phyloP scores from a whole-genome alignment of 2,797 vertebrate genomes.

The Paedocypris micromegethes region DNA sequence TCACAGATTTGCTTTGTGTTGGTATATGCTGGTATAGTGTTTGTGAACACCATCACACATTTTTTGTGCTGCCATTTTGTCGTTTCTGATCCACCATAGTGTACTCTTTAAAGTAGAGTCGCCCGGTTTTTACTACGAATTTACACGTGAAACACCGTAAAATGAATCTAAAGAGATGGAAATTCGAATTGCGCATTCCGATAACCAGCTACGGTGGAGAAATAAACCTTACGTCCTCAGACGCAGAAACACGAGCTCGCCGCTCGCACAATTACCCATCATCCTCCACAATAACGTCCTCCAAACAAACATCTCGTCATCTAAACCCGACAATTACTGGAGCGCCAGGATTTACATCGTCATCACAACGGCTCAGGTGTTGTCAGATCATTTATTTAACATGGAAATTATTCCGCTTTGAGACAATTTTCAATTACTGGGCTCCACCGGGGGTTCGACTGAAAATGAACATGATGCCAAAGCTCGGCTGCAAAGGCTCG shows the following conservation, averaged over 20 bases:
- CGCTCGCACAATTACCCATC: slow-evolving; percentile 30
- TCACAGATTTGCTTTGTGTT: too few species aligned
- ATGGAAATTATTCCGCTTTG: slow-evolving; percentile 47
- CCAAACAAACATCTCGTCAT: slow-evolving; percentile 41
- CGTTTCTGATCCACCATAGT: too few species aligned
- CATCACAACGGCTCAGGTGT: slow-evolving; percentile 48
- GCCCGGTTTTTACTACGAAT: too few species aligned
- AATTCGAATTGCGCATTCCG: slow-evolving; percentile 4
- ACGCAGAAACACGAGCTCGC: slow-evolving; percentile 27
- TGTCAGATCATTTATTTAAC: slow-evolving; percentile 51
- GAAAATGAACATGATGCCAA: slow-evolving; percentile 41
- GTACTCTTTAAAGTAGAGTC: too few species aligned
- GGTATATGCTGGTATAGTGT: too few species aligned
- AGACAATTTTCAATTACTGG: slow-evolving; percentile 47
- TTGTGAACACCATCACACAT: too few species aligned
- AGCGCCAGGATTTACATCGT: slow-evolving; percentile 35
- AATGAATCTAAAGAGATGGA: slow-evolving; percentile 6
- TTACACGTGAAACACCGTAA: background rate
- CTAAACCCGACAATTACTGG: slow-evolving; percentile 42
- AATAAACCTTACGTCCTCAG: slow-evolving; percentile 4
- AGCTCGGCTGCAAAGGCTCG: slow-evolving; percentile 37
- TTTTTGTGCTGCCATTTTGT: too few species aligned
- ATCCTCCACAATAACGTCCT: slow-evolving; percentile 25
- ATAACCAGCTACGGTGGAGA: slow-evolving; percentile 12
- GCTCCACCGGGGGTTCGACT: slow-evolving; percentile 35